These are phyloP conservation scores for Euplexia lucipara DNA, from an alignment of 2,888 invertebrate genomes.

Conservation along the genomic window DNA sequence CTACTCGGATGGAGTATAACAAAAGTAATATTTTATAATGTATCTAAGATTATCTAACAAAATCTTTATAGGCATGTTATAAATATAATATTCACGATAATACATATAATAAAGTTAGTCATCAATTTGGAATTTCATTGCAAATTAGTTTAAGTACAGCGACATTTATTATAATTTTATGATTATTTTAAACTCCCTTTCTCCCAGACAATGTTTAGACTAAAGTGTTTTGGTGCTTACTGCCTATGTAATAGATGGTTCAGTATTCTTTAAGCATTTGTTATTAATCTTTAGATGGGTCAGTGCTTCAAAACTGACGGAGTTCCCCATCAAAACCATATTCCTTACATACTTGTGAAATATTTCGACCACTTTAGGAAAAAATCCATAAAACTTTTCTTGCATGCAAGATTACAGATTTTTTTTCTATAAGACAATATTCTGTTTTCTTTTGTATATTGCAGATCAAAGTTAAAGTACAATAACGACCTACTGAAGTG, in stretches of 20 bases:
- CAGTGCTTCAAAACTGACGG: no score
- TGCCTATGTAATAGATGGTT: no score
- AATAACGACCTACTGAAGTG: background rate
- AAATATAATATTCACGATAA: background rate
- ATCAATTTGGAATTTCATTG: conserved; percentile 39
- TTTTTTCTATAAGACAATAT: no score
- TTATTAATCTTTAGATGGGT: no score
- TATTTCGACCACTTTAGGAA: no score
- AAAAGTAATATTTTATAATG: background rate
- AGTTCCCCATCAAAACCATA: no score
- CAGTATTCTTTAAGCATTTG: no score
- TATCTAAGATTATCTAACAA: background rate
- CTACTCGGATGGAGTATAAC: no score
- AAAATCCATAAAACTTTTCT: no score
- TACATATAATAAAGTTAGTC: background rate
- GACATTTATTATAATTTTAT: conserved; percentile 28
- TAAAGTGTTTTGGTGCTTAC: background rate
- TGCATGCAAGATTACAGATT: no score
- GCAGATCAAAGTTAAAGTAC: background rate
- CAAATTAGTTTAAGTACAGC: conserved; percentile 43
- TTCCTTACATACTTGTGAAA: no score
- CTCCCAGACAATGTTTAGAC: background rate
- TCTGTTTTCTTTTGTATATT: background rate
- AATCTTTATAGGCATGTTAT: background rate
- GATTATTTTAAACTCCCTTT: conserved; percentile 12